Base-by-base conservation (phyloP, 2,888 invertebrate genomes). In the Aleiodes alternator region DNA sequence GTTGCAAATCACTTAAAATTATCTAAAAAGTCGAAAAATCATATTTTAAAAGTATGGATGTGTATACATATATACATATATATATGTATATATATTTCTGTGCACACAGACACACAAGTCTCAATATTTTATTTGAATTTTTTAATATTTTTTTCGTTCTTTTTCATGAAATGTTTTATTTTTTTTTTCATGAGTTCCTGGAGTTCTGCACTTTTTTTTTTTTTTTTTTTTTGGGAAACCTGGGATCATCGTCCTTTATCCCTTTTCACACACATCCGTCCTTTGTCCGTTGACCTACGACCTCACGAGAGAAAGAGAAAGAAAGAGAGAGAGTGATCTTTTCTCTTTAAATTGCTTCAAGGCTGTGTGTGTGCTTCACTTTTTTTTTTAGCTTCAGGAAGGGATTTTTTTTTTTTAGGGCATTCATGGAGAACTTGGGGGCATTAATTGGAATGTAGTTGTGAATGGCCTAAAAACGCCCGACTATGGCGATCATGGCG, bases 391-490 rank as follows among this genome's bases (percentile, higher is more conserved):
- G 4, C 8, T 43, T 43, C 43, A 23, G 23, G 43, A 16, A 29
- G 57, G 57, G 56, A 31, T 12, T 57, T 57, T 57, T 56, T 12
- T 57, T 57, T 57, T 56, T 59, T 34, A 12, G 59, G 59, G 59
- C n/a, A 16, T 56, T 56, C 23, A 9, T 56, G 11, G 29, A 29
- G 59, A 3, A 59, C 0, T 12, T 8, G 9, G 64, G 64, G 64
- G 48, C 16, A 64, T 48, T 43, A 64, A 64, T 64, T 64, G 64
- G 64, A 64, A 64, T 64, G 64, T 64, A 3, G 12, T 38, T 34
- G 70, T 75, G 34, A 14, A 34, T 70, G 75, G 68, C 71, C 75
- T 75, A 75, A 71, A 72, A 75, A 75, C 66, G 57, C 71, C 68
- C 64, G 55, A 73, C 69, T 48, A 68, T 68, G 34, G 31, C 64